Conservation (phyloP, 2,888 invertebrate species). For the Thereva nobilitata region DNA sequence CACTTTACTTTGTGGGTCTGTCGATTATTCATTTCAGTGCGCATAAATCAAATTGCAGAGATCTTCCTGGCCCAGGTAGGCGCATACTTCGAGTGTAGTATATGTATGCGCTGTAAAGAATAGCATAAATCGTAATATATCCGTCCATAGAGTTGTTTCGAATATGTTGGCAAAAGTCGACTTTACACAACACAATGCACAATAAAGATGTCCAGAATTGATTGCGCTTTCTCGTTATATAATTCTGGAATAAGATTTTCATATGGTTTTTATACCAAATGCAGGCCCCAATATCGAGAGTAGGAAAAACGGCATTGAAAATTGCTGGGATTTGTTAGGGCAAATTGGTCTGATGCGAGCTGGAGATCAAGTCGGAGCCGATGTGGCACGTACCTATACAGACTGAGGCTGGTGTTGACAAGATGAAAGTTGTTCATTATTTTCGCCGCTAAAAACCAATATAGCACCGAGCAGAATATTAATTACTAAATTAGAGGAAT, state of each 20-base stretch:
- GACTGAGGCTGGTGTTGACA: too few species aligned
- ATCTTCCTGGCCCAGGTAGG: conserved; percentile 32
- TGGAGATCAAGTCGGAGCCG: too few species aligned
- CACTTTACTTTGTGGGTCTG: conserved; percentile 16
- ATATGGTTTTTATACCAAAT: conserved; percentile 8
- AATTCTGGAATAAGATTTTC: conserved; percentile 18
- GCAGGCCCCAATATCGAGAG: background rate
- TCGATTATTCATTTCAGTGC: conserved; percentile 32
- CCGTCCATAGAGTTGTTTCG: conserved; percentile 33
- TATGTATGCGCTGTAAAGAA: background rate
- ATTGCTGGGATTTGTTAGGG: conserved; percentile 3
- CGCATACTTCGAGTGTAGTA: conserved; percentile 15
- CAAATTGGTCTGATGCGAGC: conserved; percentile 19
- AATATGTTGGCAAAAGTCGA: conserved; percentile 34
- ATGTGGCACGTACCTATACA: too few species aligned
- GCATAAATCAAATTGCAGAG: conserved; percentile 36
- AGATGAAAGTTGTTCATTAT: too few species aligned
- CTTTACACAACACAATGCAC: conserved; percentile 33
- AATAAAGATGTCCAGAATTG: conserved; percentile 37
- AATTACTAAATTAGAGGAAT: too few species aligned
- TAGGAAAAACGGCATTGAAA: conserved; percentile 5
- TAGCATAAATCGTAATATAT: conserved; percentile 35
- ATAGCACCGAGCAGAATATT: too few species aligned
- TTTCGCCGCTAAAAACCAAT: too few species aligned
- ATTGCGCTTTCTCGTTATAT: conserved; percentile 35